A percentile compares a stretch with the other conserved stretches of the same genome.
Evolutionary conservation across 2,113 vertebrate species (phyloP).

Genomic region (Leucopsar rothschildi): DNA sequence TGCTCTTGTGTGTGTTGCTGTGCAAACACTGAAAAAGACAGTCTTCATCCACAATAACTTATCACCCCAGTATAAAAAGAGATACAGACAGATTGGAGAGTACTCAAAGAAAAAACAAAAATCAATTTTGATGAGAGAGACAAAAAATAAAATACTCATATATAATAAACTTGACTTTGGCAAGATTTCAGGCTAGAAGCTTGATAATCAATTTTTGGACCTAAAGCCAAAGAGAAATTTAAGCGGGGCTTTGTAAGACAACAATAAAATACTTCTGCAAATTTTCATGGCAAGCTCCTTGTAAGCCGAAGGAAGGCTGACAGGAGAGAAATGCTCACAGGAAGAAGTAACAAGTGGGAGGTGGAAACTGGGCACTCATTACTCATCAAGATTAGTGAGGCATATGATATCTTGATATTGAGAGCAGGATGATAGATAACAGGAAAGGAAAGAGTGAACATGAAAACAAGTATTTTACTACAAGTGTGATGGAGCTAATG

Average conservation of each 20-base stretch:
- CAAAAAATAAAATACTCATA: neutral
- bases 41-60: neutral
- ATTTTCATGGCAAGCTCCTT: neutral
- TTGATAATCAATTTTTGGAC: neutral
- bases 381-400: neutral
- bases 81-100: neutral
- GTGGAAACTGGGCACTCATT: neutral
- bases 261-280: neutral
- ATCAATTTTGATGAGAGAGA: neutral
- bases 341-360: neutral
- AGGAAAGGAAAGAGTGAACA: neutral
- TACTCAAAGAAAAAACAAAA: neutral
- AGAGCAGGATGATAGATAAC: neutral
- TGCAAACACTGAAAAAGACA: neutral
- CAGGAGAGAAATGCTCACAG: neutral
- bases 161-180: neutral
- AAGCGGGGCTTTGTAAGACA: neutral
- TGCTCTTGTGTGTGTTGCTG: neutral
- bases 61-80: neutral
- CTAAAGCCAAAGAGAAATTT: neutral
- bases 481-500: neutral
- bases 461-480: conserved; percentile 10
- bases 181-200: neutral
- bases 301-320: neutral
- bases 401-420: neutral